Evolutionary conservation across 2,113 vertebrate species (phyloP).

Genomic region (Callaeas wilsoni): DNA sequence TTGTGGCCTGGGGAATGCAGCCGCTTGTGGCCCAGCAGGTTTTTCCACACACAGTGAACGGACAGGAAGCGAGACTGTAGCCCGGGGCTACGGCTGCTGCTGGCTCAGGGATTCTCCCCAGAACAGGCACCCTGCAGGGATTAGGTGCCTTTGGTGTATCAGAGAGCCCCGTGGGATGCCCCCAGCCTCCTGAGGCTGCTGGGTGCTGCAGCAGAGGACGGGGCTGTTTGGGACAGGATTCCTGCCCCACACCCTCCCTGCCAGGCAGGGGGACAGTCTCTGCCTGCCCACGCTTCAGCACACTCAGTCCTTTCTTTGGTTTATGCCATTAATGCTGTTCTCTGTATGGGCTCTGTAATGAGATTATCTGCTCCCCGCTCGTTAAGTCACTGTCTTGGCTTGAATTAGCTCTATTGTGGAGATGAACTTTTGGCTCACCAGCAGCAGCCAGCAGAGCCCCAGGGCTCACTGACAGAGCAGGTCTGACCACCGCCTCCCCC

Average conservation of each 20-base stretch:
- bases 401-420: conserved; percentile 47
- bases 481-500: neutral
- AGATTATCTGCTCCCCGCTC: conserved; percentile 34
- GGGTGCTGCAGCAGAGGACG: neutral
- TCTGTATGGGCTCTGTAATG: conserved; percentile 23
- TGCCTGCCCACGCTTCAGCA: neutral
- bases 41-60: neutral
- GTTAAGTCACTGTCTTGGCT: conserved; percentile 40
- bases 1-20: neutral
- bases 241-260: neutral
- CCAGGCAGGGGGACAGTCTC: neutral
- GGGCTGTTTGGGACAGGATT: neutral
- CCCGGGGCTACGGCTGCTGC: neutral
- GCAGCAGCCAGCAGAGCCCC: neutral
- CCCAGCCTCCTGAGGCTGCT: neutral
- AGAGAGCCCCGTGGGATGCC: neutral
- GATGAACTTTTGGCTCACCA: conserved; percentile 25
- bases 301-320: neutral
- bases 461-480: neutral
- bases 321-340: conserved; percentile 20
- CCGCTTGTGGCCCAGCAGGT: neutral
- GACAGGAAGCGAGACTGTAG: neutral
- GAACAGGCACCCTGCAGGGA: neutral
- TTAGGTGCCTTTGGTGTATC: neutral
- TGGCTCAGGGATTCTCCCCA: neutral